phyloP scores from a whole-genome alignment of 2,888 invertebrate species.

The Drosophila acutilabella region DNA sequence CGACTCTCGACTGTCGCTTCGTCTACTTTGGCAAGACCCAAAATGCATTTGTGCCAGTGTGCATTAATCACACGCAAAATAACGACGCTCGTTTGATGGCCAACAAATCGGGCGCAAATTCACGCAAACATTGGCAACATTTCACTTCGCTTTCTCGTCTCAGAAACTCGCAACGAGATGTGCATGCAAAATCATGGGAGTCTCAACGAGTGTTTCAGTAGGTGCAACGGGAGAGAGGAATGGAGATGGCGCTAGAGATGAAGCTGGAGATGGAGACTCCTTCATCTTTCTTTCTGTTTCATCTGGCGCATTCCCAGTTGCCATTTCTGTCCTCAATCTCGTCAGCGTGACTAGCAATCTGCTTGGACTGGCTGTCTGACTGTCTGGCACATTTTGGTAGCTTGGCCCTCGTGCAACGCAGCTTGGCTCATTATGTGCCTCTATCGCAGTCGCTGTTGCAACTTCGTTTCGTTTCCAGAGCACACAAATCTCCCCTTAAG shows the following conservation, averaged over 20 bases:
- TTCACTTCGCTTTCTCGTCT: constrained; percentile 25
- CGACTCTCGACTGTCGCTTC: constrained; percentile 23
- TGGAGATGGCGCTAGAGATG: not conserved
- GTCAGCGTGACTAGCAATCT: constrained; percentile 53
- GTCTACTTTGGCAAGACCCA: constrained; percentile 41
- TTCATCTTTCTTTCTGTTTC: constrained; percentile 12
- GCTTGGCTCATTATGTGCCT: constrained; percentile 70
- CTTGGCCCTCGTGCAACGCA: constrained; percentile 54
- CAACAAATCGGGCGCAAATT: constrained; percentile 76
- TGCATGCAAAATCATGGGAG: constrained; percentile 60
- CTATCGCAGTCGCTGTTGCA: constrained; percentile 27
- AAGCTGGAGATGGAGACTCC: not conserved
- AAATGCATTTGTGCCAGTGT: constrained; percentile 39
- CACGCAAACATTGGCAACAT: constrained; percentile 70
- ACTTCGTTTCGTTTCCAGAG: constrained; percentile 30
- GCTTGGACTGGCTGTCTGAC: constrained; percentile 14
- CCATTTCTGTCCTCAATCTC: constrained; percentile 47
- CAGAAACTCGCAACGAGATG: constrained; percentile 18
- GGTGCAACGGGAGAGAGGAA: not conserved
- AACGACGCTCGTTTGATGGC: constrained; percentile 67
- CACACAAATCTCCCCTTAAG: constrained; percentile 77
- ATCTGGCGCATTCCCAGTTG: constrained; percentile 35
- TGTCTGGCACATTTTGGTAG: constrained; percentile 32
- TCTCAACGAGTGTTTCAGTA: not conserved
- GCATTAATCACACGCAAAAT: constrained; percentile 71